Conservation (phyloP, 2,113 vertebrate species). For the Picathartes gymnocephalus region DNA sequence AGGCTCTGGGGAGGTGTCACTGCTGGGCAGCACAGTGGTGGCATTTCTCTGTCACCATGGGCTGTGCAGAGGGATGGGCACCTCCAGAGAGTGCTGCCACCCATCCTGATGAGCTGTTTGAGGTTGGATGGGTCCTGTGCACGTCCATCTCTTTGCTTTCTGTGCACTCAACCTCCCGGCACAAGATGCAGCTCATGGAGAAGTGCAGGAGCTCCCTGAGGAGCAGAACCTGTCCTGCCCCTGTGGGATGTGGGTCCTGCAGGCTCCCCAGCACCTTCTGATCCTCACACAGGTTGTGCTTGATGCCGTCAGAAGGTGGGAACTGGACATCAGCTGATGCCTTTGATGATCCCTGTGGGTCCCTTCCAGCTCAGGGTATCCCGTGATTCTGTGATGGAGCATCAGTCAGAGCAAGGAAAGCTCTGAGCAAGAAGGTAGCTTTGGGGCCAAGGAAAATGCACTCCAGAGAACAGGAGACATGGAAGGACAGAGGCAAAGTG, state of each 20-base stretch:
- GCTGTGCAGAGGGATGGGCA: neutral
- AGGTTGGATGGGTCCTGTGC: neutral
- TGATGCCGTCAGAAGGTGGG: neutral
- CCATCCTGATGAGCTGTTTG: neutral
- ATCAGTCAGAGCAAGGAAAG: neutral
- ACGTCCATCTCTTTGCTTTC: neutral
- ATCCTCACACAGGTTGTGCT: neutral
- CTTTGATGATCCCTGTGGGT: too few relatives aligned
- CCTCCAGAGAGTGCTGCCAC: neutral
- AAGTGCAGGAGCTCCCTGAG: fast-evolving
- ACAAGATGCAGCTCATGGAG: neutral
- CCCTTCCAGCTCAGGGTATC: neutral
- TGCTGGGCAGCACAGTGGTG: neutral
- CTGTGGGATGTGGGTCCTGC: neutral
- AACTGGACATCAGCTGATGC: too few relatives aligned
- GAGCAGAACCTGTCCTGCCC: neutral
- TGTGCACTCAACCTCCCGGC: fast-evolving
- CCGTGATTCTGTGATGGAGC: neutral
- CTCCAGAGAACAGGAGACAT: neutral
- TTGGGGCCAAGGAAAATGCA: conserved; percentile 12
- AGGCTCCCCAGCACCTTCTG: neutral
- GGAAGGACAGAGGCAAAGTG: neutral
- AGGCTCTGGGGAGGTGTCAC: neutral
- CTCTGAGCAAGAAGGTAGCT: neutral
- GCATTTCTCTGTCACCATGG: fast-evolving